Evolutionary conservation across 37 sponge, comb jelly and placozoan genomes (phyloP).

Genomic region (Cliona cf. orientalis): DNA sequence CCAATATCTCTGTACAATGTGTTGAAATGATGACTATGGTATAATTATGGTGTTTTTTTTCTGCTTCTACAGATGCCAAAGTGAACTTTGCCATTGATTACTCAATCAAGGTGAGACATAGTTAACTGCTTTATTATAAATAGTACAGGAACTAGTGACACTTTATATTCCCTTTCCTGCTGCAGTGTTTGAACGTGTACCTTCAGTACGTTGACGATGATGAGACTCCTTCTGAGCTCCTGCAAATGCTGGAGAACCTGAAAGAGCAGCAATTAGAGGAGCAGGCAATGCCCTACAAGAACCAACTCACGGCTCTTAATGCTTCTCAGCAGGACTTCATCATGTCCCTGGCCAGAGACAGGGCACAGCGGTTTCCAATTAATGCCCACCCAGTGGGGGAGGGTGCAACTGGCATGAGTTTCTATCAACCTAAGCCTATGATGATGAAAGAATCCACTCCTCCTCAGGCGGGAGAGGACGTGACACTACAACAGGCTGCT

Average conservation of each 20-base stretch:
- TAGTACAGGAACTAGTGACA: too few relatives aligned
- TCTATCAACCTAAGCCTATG: neutral
- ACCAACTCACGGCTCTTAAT: neutral
- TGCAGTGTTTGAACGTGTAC: conserved; percentile 1
- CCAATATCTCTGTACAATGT: too few relatives aligned
- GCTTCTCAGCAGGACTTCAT: conserved; percentile 7
- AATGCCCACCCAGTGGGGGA: neutral
- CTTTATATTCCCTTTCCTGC: neutral
- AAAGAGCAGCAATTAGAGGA: neutral
- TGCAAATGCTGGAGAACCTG: neutral
- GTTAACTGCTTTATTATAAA: neutral
- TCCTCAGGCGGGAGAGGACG: neutral
- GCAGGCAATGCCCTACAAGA: neutral
- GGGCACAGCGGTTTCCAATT: too few relatives aligned
- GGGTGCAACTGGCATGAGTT: too few relatives aligned
- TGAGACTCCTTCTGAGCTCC: neutral
- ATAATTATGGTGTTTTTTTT: neutral
- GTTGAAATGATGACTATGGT: neutral
- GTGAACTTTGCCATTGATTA: neutral
- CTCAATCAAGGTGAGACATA: neutral
- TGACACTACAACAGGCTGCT: too few relatives aligned
- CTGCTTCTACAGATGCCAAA: neutral
- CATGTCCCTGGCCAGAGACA: neutral
- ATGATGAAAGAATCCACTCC: neutral
- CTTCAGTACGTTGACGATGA: neutral